Evolutionary conservation across 2,797 vertebrate genomes (phyloP).

Genomic region (Protosalanx chinensis): DNA sequence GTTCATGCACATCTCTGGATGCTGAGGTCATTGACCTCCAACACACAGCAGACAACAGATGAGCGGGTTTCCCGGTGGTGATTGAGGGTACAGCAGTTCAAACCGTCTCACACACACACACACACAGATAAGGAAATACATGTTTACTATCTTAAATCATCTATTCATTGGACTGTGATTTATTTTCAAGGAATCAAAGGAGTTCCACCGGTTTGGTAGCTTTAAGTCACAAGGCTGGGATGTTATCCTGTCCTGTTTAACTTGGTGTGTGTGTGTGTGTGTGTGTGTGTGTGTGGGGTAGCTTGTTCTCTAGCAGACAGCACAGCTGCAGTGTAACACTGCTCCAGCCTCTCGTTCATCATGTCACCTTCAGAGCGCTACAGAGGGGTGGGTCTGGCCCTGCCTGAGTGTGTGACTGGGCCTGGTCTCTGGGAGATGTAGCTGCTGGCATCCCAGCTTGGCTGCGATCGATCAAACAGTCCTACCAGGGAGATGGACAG

Average conservation of each 20-base stretch:
- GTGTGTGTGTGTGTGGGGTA: background rate
- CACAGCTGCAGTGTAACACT: background rate
- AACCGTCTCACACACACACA: background rate
- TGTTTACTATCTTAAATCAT: background rate
- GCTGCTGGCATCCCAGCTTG: background rate
- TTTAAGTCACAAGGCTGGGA: background rate
- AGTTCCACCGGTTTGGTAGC: background rate
- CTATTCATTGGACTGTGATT: background rate
- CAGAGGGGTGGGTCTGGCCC: background rate
- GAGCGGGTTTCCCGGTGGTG: constrained; percentile 56
- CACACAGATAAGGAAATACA: no score
- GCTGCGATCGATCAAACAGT: constrained; percentile 8
- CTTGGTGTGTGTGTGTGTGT: background rate
- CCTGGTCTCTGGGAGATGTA: background rate
- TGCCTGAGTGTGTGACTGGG: background rate
- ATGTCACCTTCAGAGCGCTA: background rate
- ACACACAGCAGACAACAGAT: background rate
- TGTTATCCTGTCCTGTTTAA: background rate
- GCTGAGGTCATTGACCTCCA: constrained; percentile 18
- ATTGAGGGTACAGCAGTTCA: constrained; percentile 42
- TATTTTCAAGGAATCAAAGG: background rate
- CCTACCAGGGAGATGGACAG: background rate
- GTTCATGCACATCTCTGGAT: background rate
- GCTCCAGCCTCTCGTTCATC: background rate
- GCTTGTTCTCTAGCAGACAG: background rate